phyloP scores from a whole-genome alignment of 1,140 invertebrate species.

The Acromyrmex echinatior region DNA sequence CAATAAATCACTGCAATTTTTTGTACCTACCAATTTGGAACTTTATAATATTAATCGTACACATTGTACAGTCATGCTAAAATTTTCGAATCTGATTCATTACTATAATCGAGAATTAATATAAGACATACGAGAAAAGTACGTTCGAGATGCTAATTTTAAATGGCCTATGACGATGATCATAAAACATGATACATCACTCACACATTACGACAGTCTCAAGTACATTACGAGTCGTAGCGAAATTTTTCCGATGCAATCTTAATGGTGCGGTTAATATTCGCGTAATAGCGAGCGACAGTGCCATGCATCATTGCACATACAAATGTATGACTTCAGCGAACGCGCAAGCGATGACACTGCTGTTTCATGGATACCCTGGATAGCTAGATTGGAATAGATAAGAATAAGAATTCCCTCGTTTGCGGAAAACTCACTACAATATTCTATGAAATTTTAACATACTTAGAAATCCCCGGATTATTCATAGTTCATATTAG shows the following conservation, averaged over 20 bases:
- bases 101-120: too few species aligned
- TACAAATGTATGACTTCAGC: conserved; percentile 37
- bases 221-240: neutral
- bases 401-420: conserved; percentile 13
- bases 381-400: neutral
- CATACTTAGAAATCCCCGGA: neutral
- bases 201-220: neutral
- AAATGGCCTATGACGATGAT: neutral
- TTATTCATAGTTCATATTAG: neutral
- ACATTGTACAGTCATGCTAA: too few species aligned
- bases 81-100: too few species aligned
- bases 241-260: conserved; percentile 31
- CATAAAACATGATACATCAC: conserved; percentile 34
- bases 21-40: too few species aligned
- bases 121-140: too few species aligned
- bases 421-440: neutral
- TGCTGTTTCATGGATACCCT: conserved; percentile 1
- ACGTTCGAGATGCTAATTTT: neutral
- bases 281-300: conserved; percentile 11
- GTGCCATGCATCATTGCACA: conserved; percentile 19
- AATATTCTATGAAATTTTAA: conserved; percentile 29
- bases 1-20: too few species aligned
- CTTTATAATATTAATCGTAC: too few species aligned
- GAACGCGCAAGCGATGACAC: conserved; percentile 32
- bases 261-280: conserved; percentile 44